Base-by-base conservation (phyloP, 2,888 invertebrate species). In the Adelognathus sp. region DNA sequence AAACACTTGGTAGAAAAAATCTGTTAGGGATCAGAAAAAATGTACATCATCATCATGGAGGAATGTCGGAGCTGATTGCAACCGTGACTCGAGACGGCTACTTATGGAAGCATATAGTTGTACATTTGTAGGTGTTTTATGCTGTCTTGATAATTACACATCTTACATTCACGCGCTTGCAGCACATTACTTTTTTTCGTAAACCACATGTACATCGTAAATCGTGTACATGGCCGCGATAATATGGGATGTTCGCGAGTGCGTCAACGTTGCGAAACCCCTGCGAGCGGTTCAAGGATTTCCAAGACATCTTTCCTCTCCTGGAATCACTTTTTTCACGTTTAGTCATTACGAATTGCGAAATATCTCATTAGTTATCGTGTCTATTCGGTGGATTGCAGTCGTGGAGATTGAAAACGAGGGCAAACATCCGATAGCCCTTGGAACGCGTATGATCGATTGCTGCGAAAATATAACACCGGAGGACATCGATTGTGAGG, bases 401-500 rank as follows among this genome's bases (percentile, higher is more conserved):
- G 84, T 81, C 64, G 76, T 83, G 24, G 82, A 83, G 56, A 60
- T 83, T 29, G 81, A 69, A 75, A 82, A 82, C 58, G 72, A 70
- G 54, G 78, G 82, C 21, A 72, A 82, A 52, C 39, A 63, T 9
- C 67, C 79, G 31, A 52, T 82, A 31, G 52, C 76, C 2, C 60
- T 83, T 41, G 39, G 50, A 50, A 67, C 61, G 24, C 76, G 79
- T 27, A 83, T 83, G 82, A 83, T 82, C 50, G 81, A 77, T 67
- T 84, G 84, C 69, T 84, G 83, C 70, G 82, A 82, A 63, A 82
- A 70, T 64, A 78, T 83, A 41, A 79, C 72, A 11, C 71, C 74
- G 50, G 76, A 80, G 29, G 83, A 82, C 21, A 76, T 77, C 41
- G 82, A 80, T 54, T 82, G 82, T 44, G 80, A 83, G 81, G 83